Evolutionary conservation across 1,140 invertebrate genomes (phyloP), one percentile per base, ranked within the genome.

Genomic region (Drosophila albomicans): DNA sequence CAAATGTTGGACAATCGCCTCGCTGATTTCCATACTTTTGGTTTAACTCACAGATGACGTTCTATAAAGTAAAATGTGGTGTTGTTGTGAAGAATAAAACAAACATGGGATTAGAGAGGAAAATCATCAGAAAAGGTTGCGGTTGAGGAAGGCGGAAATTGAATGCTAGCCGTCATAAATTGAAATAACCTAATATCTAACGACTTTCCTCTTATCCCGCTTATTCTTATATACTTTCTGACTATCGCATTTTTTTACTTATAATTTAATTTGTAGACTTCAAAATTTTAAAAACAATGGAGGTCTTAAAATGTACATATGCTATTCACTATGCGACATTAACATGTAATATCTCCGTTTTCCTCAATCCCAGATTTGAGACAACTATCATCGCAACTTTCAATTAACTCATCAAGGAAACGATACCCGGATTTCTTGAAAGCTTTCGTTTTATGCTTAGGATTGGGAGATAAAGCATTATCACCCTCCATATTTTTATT

Each of bases 401-500:
- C 45, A 15, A 86, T 49, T 10, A 88, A 30, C 4, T 89, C 74
- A 51, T 89, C 85, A 28, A 81, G 70, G 43, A 78, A 88, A 15
- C 89, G 85, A 69, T 91, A 91, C 11, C 89, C 89, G n/a, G 66
- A 77, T n/a, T 78, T 64, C 74, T 86, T 91, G 56, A 91, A 91
- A 28, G 69, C 52, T 71, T 72, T 80, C 5, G 79, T 73, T 61
- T 91, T 91, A 45, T 81, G 48, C 89, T 91, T 67, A 11, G 56
- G 5, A 56, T 56, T 1, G 20, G n/a, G 16, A 38, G 10, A 32
- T 32, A 32, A 32, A 32, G 32, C 49, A 57, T 13, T 25, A 72
- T 46, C 10, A 56, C 13, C 56, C 48, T 32, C 11, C 2, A 41
- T 49, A 46, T 7, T 4, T 15, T 6, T 5, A 51, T 38, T 3